These are phyloP conservation scores for Scaptomyza montana DNA, from an alignment of 1,140 invertebrate species.

Conservation along the genomic window DNA sequence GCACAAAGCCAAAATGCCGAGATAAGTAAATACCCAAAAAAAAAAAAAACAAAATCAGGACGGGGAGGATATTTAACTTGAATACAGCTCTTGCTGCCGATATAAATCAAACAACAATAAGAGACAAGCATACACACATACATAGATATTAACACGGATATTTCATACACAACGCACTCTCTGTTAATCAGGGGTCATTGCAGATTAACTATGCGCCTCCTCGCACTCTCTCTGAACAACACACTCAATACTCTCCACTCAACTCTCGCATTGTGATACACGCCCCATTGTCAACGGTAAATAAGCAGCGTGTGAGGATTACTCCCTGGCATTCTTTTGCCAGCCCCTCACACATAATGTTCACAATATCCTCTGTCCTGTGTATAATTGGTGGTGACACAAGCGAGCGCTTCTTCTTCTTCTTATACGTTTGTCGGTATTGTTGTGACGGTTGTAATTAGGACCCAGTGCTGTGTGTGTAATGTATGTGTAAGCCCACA, in stretches of 20 bases:
- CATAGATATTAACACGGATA: constrained; percentile 22
- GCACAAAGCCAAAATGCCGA: constrained; percentile 8
- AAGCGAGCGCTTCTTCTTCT: constrained; percentile 17
- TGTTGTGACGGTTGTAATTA: constrained; percentile 65
- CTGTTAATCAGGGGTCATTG: constrained; percentile 53
- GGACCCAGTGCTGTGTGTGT: constrained; percentile 14
- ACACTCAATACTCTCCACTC: constrained; percentile 15
- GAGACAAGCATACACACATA: constrained; percentile 29
- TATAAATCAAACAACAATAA: constrained; percentile 75
- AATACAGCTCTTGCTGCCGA: constrained; percentile 44
- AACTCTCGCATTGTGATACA: constrained; percentile 47
- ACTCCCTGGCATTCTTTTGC: constrained; percentile 18
- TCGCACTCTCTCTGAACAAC: constrained; percentile 27
- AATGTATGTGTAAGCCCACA: constrained; percentile 23
- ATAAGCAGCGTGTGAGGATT: constrained; percentile 77
- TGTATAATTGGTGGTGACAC: constrained; percentile 79
- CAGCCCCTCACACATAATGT: no score
- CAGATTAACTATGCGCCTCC: constrained; percentile 60
- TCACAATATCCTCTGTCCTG: constrained; percentile 43
- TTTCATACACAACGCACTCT: constrained; percentile 14
- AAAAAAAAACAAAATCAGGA: constrained; percentile 8
- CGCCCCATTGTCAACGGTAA: constrained; percentile 60
- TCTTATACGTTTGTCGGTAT: constrained; percentile 7
- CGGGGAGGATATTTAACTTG: constrained; percentile 39
- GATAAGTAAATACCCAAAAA: constrained; percentile 17